These are phyloP conservation scores for Maniola hyperantus DNA, from an alignment of 2,888 invertebrate species.

Conservation along the genomic window DNA sequence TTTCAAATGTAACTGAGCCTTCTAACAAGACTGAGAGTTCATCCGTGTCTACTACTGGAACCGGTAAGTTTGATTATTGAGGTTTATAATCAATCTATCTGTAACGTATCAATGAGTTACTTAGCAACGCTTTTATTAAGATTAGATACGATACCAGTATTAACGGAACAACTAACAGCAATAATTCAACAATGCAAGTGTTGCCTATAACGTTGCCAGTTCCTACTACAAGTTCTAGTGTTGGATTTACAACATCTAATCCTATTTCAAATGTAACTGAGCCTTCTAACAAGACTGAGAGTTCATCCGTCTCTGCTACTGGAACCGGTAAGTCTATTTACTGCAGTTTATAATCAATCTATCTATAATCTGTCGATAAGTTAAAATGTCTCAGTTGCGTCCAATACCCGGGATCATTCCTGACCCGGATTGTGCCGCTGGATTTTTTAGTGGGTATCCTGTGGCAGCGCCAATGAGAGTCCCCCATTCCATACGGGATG, in stretches of 20 bases:
- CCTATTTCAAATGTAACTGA: conserved; percentile 47
- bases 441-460: no score
- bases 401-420: no score
- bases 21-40: conserved; percentile 35
- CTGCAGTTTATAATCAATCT: neutral
- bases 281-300: conserved; percentile 29
- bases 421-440: no score
- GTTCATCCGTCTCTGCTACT: conserved; percentile 36
- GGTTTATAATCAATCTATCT: conserved; percentile 36
- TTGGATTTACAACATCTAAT: conserved; percentile 41
- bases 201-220: conserved; percentile 22
- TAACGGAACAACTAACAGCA: no score
- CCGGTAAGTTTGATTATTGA: conserved; percentile 35
- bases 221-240: conserved; percentile 55
- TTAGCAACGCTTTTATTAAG: no score
- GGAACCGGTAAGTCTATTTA: conserved; percentile 37
- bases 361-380: no score
- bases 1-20: conserved; percentile 35
- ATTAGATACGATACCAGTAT: no score
- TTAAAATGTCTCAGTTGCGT: no score
- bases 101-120: no score
- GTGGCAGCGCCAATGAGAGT: no score
- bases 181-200: no score
- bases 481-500: no score
- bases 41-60: conserved; percentile 35